These are phyloP conservation scores for Bombycilla garrulus DNA, from an alignment of 2,113 vertebrate genomes.

Conservation along the genomic window DNA sequence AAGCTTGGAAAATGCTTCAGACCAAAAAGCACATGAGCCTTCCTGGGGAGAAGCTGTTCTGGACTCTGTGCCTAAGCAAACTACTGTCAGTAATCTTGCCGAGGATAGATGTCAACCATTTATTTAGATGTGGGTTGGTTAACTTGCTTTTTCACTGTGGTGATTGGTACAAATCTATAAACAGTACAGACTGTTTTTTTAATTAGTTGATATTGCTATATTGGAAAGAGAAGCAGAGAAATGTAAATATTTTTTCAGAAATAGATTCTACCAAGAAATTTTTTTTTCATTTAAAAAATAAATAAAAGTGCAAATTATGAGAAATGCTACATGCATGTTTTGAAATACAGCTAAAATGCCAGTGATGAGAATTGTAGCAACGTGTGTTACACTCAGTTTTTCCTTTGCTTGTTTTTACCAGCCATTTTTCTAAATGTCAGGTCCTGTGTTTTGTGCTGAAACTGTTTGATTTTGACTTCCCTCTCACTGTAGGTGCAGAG, in stretches of 20 bases:
- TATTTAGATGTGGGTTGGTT: not conserved
- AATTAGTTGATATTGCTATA: not conserved
- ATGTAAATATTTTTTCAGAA: not conserved
- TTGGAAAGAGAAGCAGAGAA: not conserved
- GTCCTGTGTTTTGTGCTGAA: not conserved
- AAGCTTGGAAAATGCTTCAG: not conserved
- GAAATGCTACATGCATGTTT: not conserved
- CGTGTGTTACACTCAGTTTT: fast-evolving
- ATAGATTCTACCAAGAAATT: not conserved
- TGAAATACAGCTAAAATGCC: not conserved
- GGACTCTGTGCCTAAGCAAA: conserved; percentile 26
- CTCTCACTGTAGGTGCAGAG: not conserved
- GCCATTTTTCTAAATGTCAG: not conserved
- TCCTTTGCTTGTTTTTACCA: not conserved
- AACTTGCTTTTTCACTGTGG: not conserved
- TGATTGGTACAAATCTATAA: not conserved
- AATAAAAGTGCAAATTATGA: not conserved
- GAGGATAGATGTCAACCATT: not conserved
- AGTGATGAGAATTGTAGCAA: not conserved
- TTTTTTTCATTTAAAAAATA: not conserved
- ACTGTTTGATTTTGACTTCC: not conserved
- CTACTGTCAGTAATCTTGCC: not conserved
- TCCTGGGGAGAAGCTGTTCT: not conserved
- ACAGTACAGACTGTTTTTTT: not conserved
- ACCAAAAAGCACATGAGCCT: not conserved